phyloP scores from a whole-genome alignment of 2,113 vertebrate genomes.

The Lanius ludovicianus region DNA sequence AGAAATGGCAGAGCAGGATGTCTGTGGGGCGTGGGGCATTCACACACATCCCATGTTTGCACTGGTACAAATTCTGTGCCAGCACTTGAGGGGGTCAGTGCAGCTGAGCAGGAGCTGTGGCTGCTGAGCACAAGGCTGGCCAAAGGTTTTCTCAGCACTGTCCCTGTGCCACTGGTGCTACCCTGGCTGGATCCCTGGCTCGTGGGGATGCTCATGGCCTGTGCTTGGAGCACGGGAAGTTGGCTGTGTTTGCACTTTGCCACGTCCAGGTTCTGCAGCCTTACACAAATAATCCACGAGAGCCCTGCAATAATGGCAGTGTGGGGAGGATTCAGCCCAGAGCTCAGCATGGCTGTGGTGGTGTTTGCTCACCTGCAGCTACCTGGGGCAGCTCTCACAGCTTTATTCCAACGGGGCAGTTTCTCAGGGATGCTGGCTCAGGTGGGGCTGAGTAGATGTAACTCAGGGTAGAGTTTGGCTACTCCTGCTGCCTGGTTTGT shows the following conservation, averaged over 20 bases:
- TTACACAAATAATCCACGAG: not conserved
- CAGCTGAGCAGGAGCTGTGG: not conserved
- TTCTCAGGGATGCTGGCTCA: not conserved
- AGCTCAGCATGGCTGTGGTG: not conserved
- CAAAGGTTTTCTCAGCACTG: not conserved
- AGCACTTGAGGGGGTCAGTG: not conserved
- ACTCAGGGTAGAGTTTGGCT: not conserved
- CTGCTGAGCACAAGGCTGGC: not conserved
- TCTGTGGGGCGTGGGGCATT: not conserved
- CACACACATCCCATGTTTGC: not conserved
- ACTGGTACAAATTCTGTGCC: not conserved
- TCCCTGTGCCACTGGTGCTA: not conserved
- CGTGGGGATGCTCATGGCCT: accelerated
- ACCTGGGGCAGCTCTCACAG: not conserved
- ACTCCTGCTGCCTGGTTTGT: not conserved
- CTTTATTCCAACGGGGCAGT: not conserved
- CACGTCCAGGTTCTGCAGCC: accelerated
- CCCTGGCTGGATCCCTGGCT: accelerated
- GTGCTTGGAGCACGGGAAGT: not conserved
- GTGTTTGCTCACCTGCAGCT: not conserved
- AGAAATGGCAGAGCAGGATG: not conserved
- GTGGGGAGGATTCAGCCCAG: not conserved
- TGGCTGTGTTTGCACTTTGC: not conserved
- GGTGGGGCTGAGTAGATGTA: not conserved
- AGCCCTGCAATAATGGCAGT: not conserved